These are phyloP conservation scores for Vulpes ferrilata DNA, from an alignment of 2,113 vertebrate genomes.

Conservation along the genomic window DNA sequence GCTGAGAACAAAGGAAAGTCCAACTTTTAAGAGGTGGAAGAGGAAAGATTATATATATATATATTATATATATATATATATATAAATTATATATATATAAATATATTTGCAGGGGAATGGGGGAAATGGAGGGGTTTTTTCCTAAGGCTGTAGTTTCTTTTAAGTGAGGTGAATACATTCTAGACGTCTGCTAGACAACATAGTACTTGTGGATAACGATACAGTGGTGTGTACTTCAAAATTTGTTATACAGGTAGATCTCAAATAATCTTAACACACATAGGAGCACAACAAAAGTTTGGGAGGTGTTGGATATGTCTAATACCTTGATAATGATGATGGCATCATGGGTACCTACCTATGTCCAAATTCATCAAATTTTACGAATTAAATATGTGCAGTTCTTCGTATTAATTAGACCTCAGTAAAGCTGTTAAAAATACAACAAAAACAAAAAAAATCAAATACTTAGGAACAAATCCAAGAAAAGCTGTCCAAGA, in stretches of 20 bases:
- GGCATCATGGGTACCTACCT: background rate
- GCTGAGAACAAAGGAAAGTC: background rate
- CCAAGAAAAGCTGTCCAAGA: background rate
- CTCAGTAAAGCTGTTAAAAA: background rate
- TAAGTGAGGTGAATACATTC: background rate
- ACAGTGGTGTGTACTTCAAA: background rate
- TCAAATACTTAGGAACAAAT: background rate
- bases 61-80: no score
- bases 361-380: background rate
- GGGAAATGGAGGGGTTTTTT: background rate
- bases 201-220: background rate
- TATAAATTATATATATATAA: no score
- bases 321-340: background rate
- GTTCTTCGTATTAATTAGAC: background rate
- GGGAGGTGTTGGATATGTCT: background rate
- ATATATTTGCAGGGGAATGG: no score
- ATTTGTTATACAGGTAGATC: background rate
- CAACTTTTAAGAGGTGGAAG: background rate
- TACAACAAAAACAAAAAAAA: background rate
- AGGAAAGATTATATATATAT: background rate
- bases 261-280: background rate
- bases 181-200: background rate
- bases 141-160: background rate
- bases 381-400: background rate
- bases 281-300: background rate